A percentile compares a stretch with the other conserved stretches of the same genome.
These are phyloP conservation scores for Chorisops tibialis DNA, from an alignment of 2,888 invertebrate species.

Conservation along the genomic window DNA sequence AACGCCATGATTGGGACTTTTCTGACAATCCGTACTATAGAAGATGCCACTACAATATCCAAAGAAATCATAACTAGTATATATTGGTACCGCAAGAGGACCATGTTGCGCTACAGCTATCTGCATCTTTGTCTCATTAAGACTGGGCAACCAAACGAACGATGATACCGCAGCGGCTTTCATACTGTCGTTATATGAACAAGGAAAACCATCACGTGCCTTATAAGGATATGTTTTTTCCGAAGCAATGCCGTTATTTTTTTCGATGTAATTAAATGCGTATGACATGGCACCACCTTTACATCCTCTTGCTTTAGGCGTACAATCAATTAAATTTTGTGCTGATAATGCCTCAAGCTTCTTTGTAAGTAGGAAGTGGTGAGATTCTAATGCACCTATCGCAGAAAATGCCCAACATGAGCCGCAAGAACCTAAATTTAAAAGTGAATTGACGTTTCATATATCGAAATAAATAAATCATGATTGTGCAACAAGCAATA, in stretches of 20 bases:
- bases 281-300: background rate
- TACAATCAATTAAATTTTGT: background rate
- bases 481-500: no score
- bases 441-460: no score
- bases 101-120: background rate
- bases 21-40: background rate
- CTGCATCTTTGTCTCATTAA: background rate
- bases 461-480: no score
- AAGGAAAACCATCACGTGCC: background rate
- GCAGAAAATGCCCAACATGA: constrained; percentile 10
- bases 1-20: background rate
- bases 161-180: background rate
- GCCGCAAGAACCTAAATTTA: background rate
- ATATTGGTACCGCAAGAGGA: background rate
- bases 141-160: constrained; percentile 33
- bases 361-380: background rate
- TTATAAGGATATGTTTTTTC: background rate
- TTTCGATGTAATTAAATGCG: background rate
- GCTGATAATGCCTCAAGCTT: background rate
- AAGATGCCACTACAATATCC: background rate
- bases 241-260: background rate
- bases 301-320: background rate
- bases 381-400: background rate
- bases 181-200: background rate
- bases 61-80: background rate